These are phyloP conservation scores for Pseudomugil tenellus DNA, from an alignment of 2,797 vertebrate genomes.

Conservation along the genomic window DNA sequence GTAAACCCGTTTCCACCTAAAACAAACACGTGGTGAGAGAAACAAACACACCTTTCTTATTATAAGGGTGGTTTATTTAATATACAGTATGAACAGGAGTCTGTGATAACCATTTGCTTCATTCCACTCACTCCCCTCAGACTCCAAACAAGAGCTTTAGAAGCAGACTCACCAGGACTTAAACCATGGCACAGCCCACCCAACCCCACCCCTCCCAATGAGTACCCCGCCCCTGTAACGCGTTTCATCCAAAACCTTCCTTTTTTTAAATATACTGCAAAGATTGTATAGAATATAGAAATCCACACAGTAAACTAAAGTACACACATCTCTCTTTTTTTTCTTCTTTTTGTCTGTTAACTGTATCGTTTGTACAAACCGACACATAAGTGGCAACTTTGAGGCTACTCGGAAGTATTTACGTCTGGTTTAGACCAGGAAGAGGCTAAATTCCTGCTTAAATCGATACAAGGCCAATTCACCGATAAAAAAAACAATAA, in stretches of 20 bases:
- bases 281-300: conserved; percentile 75
- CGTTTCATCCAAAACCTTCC: conserved; percentile 51
- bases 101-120: conserved; percentile 62
- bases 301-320: conserved; percentile 71
- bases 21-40: conserved; percentile 10
- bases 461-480: conserved; percentile 55
- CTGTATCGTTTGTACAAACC: conserved; percentile 56
- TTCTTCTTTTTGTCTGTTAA: conserved; percentile 18
- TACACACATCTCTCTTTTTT: conserved; percentile 59
- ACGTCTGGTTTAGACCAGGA: conserved; percentile 25
- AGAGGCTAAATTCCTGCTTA: conserved; percentile 32
- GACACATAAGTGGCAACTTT: conserved; percentile 52
- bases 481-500: conserved; percentile 16
- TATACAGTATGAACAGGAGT: conserved; percentile 81
- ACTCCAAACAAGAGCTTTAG: conserved; percentile 27
- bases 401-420: conserved; percentile 56
- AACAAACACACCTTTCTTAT: conserved; percentile 43
- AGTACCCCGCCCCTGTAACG: not conserved
- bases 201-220: not conserved
- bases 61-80: conserved; percentile 76
- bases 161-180: conserved; percentile 53
- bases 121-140: conserved; percentile 24
- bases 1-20: no score
- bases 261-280: conserved; percentile 76
- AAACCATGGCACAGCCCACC: conserved; percentile 26